Evolutionary conservation across 2,113 vertebrate genomes (phyloP), one percentile per base, ranked within the genome.

Genomic region (Delphinapterus leucas): DNA sequence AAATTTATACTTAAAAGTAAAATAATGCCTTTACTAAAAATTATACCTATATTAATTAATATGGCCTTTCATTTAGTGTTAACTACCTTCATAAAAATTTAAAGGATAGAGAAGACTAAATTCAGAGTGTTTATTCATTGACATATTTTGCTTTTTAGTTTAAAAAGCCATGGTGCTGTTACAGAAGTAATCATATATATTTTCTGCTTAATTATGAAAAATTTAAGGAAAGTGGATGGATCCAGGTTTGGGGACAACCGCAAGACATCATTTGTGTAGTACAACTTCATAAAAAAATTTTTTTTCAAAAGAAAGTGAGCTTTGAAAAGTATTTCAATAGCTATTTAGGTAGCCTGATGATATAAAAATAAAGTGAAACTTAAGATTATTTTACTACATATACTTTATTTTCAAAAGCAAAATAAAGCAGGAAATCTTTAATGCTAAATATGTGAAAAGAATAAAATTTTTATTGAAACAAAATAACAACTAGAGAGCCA

Each of bases 281-380:
- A 88, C 36, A 92, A n/a, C 10, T 89, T 89, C 36, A 21, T 53
- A 82, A 18, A 74, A 88, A 6, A 36, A n/a, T n/a, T 33, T 6
- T 44, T 49, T 84, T 73, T 85, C 17, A 85, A 60, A 92, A 88
- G 36, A 86, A 77, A 92, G 8, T 55, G 77, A 77, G 12, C 8
- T 53, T 87, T 96, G 8, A n/a, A 86, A 95, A 88, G 36, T 58
- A 80, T 38, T 96, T 95, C 47, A 96, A 44, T 93, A 73, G 55
- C 26, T 73, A 79, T 74, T 58, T 82, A 82, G 28, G 11, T 92
- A 70, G 18, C 13, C 25, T 82, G 26, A 92, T 83, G 36, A 73
- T 70, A 96, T 26, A 96, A 97, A 97, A 11, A 95, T 60, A 55
- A 91, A 93, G 36, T 67, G 36, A 93, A 71, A 91, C 41, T 77